Conservation (phyloP, 2,113 vertebrate species). For the Climacteris rufus region DNA sequence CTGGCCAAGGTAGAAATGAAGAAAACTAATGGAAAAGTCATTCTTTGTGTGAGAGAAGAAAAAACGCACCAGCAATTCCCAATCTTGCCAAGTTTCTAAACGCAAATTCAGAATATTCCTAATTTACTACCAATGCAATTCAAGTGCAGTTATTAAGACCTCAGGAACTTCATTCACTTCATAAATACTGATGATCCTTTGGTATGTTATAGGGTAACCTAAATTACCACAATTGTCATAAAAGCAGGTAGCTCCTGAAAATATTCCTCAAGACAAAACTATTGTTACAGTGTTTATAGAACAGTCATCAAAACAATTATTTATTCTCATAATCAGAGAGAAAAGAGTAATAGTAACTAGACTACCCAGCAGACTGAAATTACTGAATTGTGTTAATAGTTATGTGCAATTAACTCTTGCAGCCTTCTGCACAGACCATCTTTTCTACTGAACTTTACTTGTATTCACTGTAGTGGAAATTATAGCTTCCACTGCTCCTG, state of each 20-base stretch:
- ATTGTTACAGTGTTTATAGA: not conserved
- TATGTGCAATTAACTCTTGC: not conserved
- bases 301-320: not conserved
- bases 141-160: not conserved
- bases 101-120: not conserved
- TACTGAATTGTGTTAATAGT: not conserved
- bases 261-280: not conserved
- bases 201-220: not conserved
- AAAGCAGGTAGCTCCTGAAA: not conserved
- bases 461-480: not conserved
- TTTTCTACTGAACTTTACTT: not conserved
- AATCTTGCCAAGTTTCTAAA: not conserved
- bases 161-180: not conserved
- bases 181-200: not conserved
- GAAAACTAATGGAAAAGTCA: not conserved
- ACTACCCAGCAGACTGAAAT: not conserved
- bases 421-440: not conserved
- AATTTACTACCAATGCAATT: not conserved
- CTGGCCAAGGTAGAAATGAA: not conserved
- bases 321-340: not conserved
- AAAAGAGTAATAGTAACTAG: not conserved
- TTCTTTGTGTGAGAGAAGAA: not conserved
- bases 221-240: not conserved
- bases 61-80: not conserved
- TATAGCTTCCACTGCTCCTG: not conserved